These are phyloP conservation scores for Bathynomus jamesi DNA, from an alignment of 1,140 invertebrate species.

Conservation along the genomic window DNA sequence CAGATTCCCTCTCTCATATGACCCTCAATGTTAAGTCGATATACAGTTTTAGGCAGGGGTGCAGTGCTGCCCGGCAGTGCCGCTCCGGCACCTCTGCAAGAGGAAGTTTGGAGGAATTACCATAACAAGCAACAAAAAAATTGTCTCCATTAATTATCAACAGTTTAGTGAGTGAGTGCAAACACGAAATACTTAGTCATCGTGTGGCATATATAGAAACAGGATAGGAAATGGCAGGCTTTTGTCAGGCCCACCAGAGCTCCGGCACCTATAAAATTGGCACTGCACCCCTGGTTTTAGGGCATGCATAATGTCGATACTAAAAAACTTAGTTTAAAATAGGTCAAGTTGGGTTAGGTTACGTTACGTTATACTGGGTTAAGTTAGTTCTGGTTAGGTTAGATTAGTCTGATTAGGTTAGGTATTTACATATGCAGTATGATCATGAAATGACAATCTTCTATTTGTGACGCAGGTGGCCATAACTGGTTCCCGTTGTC, in stretches of 20 bases:
- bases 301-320: background rate
- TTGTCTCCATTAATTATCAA: too few species aligned
- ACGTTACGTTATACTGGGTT: background rate
- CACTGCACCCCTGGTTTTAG: too few species aligned
- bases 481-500: constrained; percentile 30
- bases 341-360: background rate
- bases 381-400: background rate
- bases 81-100: background rate
- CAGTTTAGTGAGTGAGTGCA: too few species aligned
- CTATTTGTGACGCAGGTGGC: constrained; percentile 14
- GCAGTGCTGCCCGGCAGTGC: background rate
- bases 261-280: too few species aligned
- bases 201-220: too few species aligned
- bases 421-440: background rate
- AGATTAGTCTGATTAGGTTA: background rate
- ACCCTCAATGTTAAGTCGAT: background rate
- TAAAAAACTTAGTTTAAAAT: background rate
- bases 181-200: too few species aligned
- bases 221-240: too few species aligned
- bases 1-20: too few species aligned
- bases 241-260: too few species aligned
- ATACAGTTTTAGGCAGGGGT: too few species aligned
- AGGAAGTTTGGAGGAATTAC: too few species aligned
- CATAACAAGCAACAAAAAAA: too few species aligned
- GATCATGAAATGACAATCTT: background rate